Conservation (phyloP, 2,888 invertebrate genomes). For the Thelaira solivaga region DNA sequence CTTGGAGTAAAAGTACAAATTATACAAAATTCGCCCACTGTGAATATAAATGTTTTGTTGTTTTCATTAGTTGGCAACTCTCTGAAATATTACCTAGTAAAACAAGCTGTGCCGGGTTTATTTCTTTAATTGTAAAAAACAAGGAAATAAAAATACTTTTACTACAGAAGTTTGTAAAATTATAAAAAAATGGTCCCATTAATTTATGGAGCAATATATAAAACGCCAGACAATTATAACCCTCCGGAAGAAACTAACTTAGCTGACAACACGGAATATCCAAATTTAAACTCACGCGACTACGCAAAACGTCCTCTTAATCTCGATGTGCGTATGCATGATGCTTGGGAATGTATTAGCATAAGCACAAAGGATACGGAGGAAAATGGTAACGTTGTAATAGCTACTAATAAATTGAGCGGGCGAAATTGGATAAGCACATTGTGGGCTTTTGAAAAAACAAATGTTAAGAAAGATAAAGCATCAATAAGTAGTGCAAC, state of each 20-base stretch:
- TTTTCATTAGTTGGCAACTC: constrained; percentile 3
- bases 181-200: constrained; percentile 71
- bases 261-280: constrained; percentile 71
- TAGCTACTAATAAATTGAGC: constrained; percentile 70
- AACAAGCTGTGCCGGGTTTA: constrained; percentile 4
- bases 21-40: background rate
- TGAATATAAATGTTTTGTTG: background rate
- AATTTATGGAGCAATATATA: constrained; percentile 67
- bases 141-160: background rate
- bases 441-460: constrained; percentile 72
- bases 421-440: constrained; percentile 73
- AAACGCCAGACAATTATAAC: constrained; percentile 69
- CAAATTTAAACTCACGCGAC: constrained; percentile 75
- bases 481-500: constrained; percentile 64
- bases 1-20: background rate
- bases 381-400: constrained; percentile 68
- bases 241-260: constrained; percentile 71
- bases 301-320: constrained; percentile 72
- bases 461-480: constrained; percentile 59
- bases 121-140: background rate
- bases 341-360: constrained; percentile 72
- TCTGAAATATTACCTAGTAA: background rate
- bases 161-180: background rate
- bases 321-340: constrained; percentile 69
- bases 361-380: constrained; percentile 66